Evolutionary conservation across 1,140 invertebrate genomes (phyloP).

Genomic region (Pseudomyrmex pallidus): DNA sequence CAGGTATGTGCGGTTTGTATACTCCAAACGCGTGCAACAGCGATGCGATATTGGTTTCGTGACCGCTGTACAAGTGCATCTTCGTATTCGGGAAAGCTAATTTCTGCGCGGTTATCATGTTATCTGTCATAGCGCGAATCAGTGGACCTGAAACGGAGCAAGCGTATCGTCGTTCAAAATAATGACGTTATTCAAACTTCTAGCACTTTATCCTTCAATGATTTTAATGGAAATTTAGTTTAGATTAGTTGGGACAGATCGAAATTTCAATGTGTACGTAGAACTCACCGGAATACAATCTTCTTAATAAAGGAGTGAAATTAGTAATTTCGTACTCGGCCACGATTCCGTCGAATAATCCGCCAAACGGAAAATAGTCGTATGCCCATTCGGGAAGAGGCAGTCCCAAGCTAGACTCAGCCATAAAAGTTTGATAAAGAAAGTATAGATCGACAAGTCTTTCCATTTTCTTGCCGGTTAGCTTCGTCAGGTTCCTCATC

Average conservation of each 20-base stretch:
- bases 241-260: too few species aligned
- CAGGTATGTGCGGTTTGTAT: constrained; percentile 87
- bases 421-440: constrained; percentile 85
- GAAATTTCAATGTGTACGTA: too few species aligned
- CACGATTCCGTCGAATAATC: constrained; percentile 84
- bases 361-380: constrained; percentile 81
- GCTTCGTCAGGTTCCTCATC: constrained; percentile 78
- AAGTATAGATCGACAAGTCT: constrained; percentile 84
- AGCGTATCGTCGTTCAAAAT: neutral
- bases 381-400: constrained; percentile 84
- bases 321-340: constrained; percentile 83
- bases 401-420: constrained; percentile 75
- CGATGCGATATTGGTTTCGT: constrained; percentile 90
- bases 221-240: too few species aligned
- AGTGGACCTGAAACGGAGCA: constrained; percentile 83
- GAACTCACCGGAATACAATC: constrained; percentile 82
- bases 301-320: constrained; percentile 82
- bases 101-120: constrained; percentile 79
- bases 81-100: constrained; percentile 80
- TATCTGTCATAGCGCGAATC: constrained; percentile 85
- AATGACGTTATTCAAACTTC: neutral
- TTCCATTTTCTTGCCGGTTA: constrained; percentile 82
- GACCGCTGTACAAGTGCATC: constrained; percentile 87
- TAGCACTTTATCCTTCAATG: neutral
- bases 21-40: constrained; percentile 87